Percentiles rank a stretch among this genome's conserved stretches.
Evolutionary conservation across 2,113 vertebrate genomes (phyloP).

Genomic region (Syngnathoides biaculeatus): DNA sequence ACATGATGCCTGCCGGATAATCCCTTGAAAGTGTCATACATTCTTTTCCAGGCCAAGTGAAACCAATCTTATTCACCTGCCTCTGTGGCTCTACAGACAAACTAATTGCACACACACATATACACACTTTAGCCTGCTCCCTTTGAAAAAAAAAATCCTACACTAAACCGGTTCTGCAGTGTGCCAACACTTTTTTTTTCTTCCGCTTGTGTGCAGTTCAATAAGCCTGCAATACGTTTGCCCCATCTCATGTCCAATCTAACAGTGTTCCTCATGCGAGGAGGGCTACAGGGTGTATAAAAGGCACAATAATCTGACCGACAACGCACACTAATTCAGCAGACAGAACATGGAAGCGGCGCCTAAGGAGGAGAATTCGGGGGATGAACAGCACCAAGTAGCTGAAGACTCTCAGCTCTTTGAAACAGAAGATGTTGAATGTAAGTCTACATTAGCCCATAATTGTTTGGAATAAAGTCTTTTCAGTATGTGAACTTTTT

Average conservation of each 20-base stretch:
- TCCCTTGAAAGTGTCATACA: constrained; percentile 55
- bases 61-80: constrained; percentile 27
- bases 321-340: background rate
- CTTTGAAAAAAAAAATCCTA: background rate
- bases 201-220: background rate
- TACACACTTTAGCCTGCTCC: constrained; percentile 14
- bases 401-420: constrained; percentile 66
- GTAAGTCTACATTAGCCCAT: background rate
- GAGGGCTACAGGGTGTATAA: background rate
- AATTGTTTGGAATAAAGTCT: background rate
- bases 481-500: background rate
- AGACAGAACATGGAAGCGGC: constrained; percentile 39
- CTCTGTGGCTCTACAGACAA: constrained; percentile 6
- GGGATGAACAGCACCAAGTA: constrained; percentile 62
- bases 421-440: constrained; percentile 80
- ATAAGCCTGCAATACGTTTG: background rate
- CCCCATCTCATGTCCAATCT: constrained; percentile 10
- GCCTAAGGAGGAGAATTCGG: constrained; percentile 48
- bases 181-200: constrained; percentile 1
- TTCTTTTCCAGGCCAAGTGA: constrained; percentile 51
- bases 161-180: constrained; percentile 25
- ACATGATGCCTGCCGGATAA: constrained; percentile 39
- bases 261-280: constrained; percentile 34
- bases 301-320: background rate
- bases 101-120: constrained; percentile 3